Evolutionary conservation across 2,888 invertebrate species (phyloP).

Genomic region (Agrochola lychnidis): DNA sequence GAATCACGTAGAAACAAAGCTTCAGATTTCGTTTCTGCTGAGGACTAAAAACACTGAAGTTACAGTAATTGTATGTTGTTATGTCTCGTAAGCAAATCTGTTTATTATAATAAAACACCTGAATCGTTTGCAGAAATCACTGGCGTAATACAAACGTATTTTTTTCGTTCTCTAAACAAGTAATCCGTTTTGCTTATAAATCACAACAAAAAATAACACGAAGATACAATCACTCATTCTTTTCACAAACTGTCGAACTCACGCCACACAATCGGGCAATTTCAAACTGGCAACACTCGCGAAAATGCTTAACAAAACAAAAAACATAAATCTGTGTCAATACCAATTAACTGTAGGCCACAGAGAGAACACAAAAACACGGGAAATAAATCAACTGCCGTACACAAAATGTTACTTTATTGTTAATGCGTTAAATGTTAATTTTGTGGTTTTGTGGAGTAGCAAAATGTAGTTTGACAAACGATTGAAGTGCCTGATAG

Average conservation of each 20-base stretch:
- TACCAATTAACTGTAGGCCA: slow-evolving; percentile 78
- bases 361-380: slow-evolving; percentile 65
- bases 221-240: slow-evolving; percentile 53
- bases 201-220: slow-evolving; percentile 21
- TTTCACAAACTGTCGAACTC: slow-evolving; percentile 56
- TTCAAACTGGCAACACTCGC: slow-evolving; percentile 49
- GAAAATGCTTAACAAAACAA: slow-evolving; percentile 70
- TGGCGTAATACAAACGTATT: not conserved
- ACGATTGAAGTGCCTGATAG: not conserved
- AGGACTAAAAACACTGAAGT: not conserved
- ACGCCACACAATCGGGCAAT: slow-evolving; percentile 53
- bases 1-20: not conserved
- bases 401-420: slow-evolving; percentile 60
- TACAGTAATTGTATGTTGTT: not conserved
- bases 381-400: slow-evolving; percentile 64
- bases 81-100: not conserved
- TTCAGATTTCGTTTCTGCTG: not conserved
- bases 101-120: not conserved
- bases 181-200: slow-evolving; percentile 31
- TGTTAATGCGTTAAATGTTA: slow-evolving; percentile 55
- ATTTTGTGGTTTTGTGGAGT: slow-evolving; percentile 52
- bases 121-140: not conserved
- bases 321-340: slow-evolving; percentile 80
- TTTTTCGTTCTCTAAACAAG: slow-evolving; percentile 4
- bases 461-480: slow-evolving; percentile 22